Conservation (phyloP, 2,113 vertebrate genomes). For the Alces alces region DNA sequence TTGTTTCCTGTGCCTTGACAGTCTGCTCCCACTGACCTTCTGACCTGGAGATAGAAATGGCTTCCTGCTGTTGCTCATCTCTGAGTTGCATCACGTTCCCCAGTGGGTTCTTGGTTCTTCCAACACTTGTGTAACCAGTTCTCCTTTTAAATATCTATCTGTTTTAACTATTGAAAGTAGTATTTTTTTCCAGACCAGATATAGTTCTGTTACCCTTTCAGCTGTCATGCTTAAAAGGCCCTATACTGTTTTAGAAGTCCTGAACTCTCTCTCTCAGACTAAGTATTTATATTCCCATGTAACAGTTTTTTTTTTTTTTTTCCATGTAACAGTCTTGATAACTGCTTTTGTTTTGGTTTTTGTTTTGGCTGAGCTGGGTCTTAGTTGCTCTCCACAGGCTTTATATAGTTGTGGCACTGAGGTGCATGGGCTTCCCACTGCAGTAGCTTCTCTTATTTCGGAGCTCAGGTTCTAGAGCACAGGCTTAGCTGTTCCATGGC, state of each 20-base stretch:
- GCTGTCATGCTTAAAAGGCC: not conserved
- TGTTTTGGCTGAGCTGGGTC: not conserved
- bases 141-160: not conserved
- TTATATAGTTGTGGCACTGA: not conserved
- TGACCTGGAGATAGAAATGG: not conserved
- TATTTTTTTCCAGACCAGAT: not conserved
- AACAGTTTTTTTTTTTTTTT: not conserved
- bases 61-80: not conserved
- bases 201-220: not conserved
- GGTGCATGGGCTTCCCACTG: not conserved
- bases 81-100: not conserved
- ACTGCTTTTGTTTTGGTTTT: not conserved
- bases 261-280: not conserved
- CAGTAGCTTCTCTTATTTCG: not conserved
- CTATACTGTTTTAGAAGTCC: not conserved
- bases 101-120: not conserved
- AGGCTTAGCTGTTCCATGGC: not conserved
- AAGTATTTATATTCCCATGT: not conserved
- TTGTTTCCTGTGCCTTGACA: not conserved
- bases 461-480: not conserved
- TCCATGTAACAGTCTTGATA: not conserved
- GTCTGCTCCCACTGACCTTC: not conserved
- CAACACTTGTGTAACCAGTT: not conserved
- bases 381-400: not conserved
- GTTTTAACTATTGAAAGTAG: not conserved